phyloP scores from a whole-genome alignment of 2,888 invertebrate genomes.

The Drosophila putrida region DNA sequence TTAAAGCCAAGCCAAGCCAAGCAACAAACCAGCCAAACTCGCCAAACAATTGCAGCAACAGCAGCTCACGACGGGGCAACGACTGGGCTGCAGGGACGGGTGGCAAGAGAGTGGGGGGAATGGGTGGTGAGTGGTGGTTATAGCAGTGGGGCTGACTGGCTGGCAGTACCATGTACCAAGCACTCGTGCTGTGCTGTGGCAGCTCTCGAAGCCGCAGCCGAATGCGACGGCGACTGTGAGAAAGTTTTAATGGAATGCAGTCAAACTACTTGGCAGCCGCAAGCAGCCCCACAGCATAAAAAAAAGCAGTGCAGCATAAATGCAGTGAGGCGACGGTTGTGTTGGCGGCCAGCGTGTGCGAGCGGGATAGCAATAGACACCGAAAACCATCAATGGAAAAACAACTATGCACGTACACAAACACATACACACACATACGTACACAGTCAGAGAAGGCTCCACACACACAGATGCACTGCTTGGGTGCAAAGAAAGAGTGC shows the following conservation, averaged over 20 bases:
- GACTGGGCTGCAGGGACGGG: slow-evolving; percentile 21
- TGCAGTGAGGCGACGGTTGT: slow-evolving; percentile 44
- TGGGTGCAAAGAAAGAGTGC: slow-evolving; percentile 53
- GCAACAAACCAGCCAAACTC: slow-evolving; percentile 76
- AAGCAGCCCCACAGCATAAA: slow-evolving; percentile 56
- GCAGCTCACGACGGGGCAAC: slow-evolving; percentile 57
- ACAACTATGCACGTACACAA: slow-evolving; percentile 64
- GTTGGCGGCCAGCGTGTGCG: slow-evolving; percentile 22
- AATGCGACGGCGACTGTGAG: slow-evolving; percentile 81
- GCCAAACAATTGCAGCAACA: slow-evolving; percentile 74
- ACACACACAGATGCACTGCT: slow-evolving; percentile 31
- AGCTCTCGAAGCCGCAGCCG: slow-evolving; percentile 33
- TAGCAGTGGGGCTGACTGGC: slow-evolving; percentile 25
- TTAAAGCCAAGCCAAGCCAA: slow-evolving; percentile 41
- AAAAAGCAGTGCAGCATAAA: slow-evolving; percentile 73
- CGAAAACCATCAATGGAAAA: slow-evolving; percentile 82
- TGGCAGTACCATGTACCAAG: slow-evolving; percentile 39
- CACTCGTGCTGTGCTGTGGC: slow-evolving; percentile 30
- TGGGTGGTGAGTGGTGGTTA: slow-evolving; percentile 4
- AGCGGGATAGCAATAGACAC: slow-evolving; percentile 61
- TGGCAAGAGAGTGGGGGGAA: background rate
- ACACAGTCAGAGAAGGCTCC: slow-evolving; percentile 21
- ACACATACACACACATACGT: slow-evolving; percentile 17
- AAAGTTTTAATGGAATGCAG: slow-evolving; percentile 86
- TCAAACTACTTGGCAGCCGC: slow-evolving; percentile 80